Base-by-base conservation (phyloP, 2,888 invertebrate species). In the Camptogramma bilineatum region DNA sequence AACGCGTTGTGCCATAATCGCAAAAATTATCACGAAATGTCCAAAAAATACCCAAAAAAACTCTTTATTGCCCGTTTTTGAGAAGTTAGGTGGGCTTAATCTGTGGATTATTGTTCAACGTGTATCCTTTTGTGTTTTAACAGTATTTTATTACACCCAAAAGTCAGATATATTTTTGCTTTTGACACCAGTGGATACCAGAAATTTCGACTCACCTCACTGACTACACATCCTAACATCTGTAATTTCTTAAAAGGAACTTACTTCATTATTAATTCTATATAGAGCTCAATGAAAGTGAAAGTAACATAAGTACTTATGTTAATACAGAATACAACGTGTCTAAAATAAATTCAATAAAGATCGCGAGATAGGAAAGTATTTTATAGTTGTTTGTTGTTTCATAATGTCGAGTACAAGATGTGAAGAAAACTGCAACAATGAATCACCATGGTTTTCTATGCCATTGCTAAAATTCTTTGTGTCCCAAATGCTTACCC, bases 301-400 rank as follows among this genome's bases (percentile, higher is more conserved):
- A 82, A 82, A 82, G 82, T 80, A 65, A 69, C 61, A 60, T 62
- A 65, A 19, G 58, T 53, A 21, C 21, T 4, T 21, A 62, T 61
- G 57, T 52, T 21, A 62, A 65, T 63, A 46, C 53, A 46, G 34
- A 13, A 46, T 52, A 34, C 17, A 52, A 64, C 63, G 77, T 74
- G 73, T 28, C 44, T 68, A 65, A 76, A 75, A 77, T 75, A 80
- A 72, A 76, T 72, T 70, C 54, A 52, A 47, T 53, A 18, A 34
- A 52, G 52, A 42, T 19, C 55, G 31, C 55, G 34, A 51, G 34
- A 34, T 34, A 34, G 34, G 13, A 39, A 10, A 39, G 34, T 10
- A 39, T 13, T 24, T 8, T 34, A 39, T 3, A 13, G 13, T 39
- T 13, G 28, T 28, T 28, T 28, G 13, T 39, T 13, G 28, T 28